Percentiles rank a stretch among this genome's conserved stretches.
phyloP scores from a whole-genome alignment of 2,113 vertebrate genomes.

The Percina caprodes region DNA sequence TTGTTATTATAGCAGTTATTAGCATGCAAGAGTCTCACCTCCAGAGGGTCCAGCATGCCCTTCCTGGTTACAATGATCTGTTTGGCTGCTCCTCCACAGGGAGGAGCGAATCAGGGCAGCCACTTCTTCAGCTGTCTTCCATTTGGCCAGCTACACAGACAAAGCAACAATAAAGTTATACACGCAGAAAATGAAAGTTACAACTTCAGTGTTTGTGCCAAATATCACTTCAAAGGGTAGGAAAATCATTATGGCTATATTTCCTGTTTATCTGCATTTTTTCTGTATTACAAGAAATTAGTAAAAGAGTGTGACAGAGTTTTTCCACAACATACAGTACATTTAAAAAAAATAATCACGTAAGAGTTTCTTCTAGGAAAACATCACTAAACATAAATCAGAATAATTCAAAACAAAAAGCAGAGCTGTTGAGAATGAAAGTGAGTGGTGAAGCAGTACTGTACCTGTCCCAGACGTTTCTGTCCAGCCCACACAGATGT shows the following conservation, averaged over 20 bases:
- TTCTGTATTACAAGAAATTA: not conserved
- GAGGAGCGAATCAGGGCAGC: slow-evolving; percentile 97
- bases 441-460: not conserved
- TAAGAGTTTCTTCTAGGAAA: no score
- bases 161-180: not conserved
- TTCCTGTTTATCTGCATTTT: not conserved
- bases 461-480: slow-evolving; percentile 97
- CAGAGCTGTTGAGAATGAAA: no score
- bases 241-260: not conserved
- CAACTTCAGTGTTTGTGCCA: not conserved
- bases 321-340: not conserved
- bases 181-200: not conserved
- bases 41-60: slow-evolving; percentile 98
- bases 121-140: slow-evolving; percentile 99
- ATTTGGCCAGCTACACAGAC: slow-evolving; percentile 92
- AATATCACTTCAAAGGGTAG: not conserved
- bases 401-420: not conserved
- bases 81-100: slow-evolving; percentile 99
- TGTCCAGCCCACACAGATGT: slow-evolving; percentile 99
- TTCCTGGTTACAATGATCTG: slow-evolving; percentile 99
- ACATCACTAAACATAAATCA: not conserved
- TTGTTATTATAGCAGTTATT: not conserved
- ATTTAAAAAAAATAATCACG: not conserved
- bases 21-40: slow-evolving; percentile 82
- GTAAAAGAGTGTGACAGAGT: not conserved